Evolutionary conservation across 1,140 invertebrate genomes (phyloP), one percentile per base, ranked within the genome.

Genomic region (Thalassaphorura encarpata): DNA sequence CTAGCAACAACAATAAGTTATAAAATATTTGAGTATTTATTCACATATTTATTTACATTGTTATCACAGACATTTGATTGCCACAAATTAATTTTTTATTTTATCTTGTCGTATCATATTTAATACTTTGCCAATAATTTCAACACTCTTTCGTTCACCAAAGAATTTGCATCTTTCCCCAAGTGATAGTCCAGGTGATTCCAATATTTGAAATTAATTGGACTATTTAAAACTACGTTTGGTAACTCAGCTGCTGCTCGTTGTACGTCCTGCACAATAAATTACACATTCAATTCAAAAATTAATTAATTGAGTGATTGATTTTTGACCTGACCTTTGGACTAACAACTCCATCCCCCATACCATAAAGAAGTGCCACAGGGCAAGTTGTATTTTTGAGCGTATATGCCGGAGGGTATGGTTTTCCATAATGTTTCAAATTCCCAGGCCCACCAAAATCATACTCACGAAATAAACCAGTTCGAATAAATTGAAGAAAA

Each of bases 151-250:
- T 75, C 55, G 66, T 83, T 85, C 3, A 85, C 76, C 2, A 83
- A 69, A 60, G 72, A 68, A 2, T 73, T 74, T 2, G 78, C 82
- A 64, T 85, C 76, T 15, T 74, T 76, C 2, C 76, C 83, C 72
- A 77, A 83, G 13, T 84, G 54, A 68, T 83, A 86, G 65, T 86
- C 83, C 8, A 84, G 69, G 63, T 86, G 83, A 69, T 83, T 84
- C 61, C 84, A 85, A 36, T 74, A 74, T 41, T 75, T 64, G 45
- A 76, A 71, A 8, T 80, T 77, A 16, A 84, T 75, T 57, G 74
- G 69, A 50, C 71, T 73, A 15, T 68, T 66, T 3, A 68, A 66
- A 11, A 75, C 67, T 21, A 75, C 58, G 36, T 77, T 77, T 11
- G 75, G 71, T 33, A 83, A 59, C 56, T 71, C 66, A 0, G 23